Percentiles rank a stretch among this genome's conserved stretches.
Evolutionary conservation across 2,797 vertebrate genomes (phyloP).

Genomic region (Mormyrops attenuatus): DNA sequence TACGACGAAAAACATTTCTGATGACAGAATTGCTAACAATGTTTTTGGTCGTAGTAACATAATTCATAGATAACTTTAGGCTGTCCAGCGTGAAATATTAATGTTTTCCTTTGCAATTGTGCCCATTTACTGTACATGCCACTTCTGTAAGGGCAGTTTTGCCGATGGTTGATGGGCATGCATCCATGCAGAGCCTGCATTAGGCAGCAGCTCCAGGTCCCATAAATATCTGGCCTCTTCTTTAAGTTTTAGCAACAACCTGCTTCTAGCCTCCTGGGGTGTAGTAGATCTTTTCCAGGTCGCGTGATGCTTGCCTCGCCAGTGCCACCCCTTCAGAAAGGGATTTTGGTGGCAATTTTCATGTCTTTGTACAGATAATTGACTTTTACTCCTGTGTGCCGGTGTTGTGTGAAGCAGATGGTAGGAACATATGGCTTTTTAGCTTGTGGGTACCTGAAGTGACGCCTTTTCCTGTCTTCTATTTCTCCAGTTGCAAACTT

Average conservation of each 20-base stretch:
- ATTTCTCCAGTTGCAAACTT: constrained; percentile 28
- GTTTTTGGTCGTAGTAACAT: neutral
- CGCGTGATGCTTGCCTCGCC: neutral
- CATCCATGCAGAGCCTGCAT: neutral
- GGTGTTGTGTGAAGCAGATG: constrained; percentile 56
- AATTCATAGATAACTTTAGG: neutral
- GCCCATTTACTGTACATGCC: neutral
- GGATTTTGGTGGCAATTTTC: constrained; percentile 34
- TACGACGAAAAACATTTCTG: neutral
- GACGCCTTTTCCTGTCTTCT: constrained; percentile 34
- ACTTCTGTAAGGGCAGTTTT: neutral
- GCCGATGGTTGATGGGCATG: neutral
- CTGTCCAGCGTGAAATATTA: neutral
- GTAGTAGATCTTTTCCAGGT: constrained; percentile 13
- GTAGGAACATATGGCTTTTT: constrained; percentile 61
- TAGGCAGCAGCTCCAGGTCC: neutral
- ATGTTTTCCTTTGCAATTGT: neutral
- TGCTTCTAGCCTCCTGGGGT: constrained; percentile 52
- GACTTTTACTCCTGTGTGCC: constrained; percentile 30
- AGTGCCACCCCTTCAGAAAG: constrained; percentile 21
- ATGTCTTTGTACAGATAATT: constrained; percentile 41
- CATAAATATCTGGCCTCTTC: neutral
- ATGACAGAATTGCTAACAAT: neutral
- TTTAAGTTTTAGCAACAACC: constrained; percentile 26
- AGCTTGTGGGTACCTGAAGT: constrained; percentile 53